These are phyloP conservation scores for Porites rus DNA, from an alignment of 92 coral and sea anemone genomes.

Conservation along the genomic window DNA sequence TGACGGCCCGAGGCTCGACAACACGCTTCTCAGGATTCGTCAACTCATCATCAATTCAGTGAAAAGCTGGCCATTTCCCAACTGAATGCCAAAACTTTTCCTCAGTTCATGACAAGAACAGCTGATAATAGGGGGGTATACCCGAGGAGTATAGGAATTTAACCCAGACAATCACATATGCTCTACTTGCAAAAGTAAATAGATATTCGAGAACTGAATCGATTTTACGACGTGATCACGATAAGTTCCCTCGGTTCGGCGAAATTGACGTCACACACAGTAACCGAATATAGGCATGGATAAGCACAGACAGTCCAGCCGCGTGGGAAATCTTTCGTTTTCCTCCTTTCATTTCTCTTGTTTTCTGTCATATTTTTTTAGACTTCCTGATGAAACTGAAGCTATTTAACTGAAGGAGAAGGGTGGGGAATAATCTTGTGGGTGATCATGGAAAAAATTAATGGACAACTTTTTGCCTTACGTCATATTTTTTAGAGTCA, in stretches of 20 bases:
- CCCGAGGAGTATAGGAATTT: not conserved
- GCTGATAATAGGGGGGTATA: not conserved
- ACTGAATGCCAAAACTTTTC: not conserved
- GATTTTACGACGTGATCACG: constrained; percentile 46
- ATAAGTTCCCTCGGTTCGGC: constrained; percentile 29
- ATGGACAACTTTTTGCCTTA: no score
- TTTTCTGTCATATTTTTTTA: no score
- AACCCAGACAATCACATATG: not conserved
- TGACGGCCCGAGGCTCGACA: not conserved
- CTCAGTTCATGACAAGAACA: constrained; percentile 1
- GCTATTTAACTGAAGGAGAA: no score
- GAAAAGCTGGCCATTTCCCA: constrained; percentile 23
- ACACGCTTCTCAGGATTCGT: not conserved
- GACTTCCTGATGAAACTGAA: no score
- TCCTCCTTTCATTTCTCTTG: not conserved
- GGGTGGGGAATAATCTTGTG: no score
- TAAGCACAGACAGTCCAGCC: not conserved
- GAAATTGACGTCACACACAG: constrained; percentile 41
- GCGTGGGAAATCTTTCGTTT: not conserved
- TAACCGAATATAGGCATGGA: not conserved
- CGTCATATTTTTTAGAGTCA: no score
- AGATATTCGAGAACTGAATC: constrained; percentile 44
- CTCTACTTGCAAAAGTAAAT: constrained; percentile 30
- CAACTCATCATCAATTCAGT: not conserved
- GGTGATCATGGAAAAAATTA: no score